Conservation (phyloP, 2,113 vertebrate species). For the Notothenia rossii region DNA sequence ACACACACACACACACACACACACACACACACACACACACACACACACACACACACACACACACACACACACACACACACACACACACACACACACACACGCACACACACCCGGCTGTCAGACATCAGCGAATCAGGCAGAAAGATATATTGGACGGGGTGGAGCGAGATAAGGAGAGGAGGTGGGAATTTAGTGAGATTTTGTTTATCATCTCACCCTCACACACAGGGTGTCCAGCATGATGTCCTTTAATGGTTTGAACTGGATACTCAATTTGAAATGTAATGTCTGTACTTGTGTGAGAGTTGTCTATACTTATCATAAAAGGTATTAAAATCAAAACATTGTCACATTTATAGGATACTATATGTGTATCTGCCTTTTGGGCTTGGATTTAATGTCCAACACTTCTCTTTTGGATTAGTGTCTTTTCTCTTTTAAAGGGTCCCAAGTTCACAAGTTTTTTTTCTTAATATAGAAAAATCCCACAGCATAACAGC, state of each 20-base stretch:
- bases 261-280: background rate
- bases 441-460: too few species aligned
- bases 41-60: too few species aligned
- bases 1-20: too few species aligned
- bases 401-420: too few species aligned
- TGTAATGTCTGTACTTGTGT: background rate
- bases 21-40: too few species aligned
- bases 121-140: slow-evolving; percentile 56
- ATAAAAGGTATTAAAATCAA: background rate
- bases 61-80: too few species aligned
- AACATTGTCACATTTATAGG: background rate
- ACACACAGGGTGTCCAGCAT: background rate
- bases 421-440: background rate
- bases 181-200: slow-evolving; percentile 31
- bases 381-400: background rate
- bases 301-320: background rate
- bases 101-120: slow-evolving; percentile 43
- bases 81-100: too few species aligned
- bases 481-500: background rate
- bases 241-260: slow-evolving; percentile 2
- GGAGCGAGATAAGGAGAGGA: slow-evolving; percentile 20
- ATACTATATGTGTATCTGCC: background rate
- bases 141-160: slow-evolving; percentile 41
- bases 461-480: background rate
- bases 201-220: slow-evolving; percentile 23